phyloP scores from a whole-genome alignment of 2,888 invertebrate genomes.

The Hydrotaea cyrtoneurina region DNA sequence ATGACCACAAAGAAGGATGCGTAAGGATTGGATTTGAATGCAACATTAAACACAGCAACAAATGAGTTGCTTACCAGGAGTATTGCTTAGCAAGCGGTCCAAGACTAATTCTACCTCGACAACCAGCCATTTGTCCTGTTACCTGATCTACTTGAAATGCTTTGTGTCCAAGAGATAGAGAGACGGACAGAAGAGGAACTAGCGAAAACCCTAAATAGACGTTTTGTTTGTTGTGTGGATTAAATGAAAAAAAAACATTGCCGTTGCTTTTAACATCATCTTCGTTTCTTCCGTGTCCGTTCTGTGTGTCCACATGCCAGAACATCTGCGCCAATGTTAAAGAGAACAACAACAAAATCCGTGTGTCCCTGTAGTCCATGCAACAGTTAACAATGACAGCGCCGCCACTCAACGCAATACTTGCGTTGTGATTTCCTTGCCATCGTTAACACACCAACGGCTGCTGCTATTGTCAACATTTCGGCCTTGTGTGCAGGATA shows the following conservation, averaged over 20 bases:
- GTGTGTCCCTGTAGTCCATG: slow-evolving; percentile 12
- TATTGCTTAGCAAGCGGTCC: no score
- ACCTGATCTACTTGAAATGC: neutral
- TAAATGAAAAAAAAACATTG: neutral
- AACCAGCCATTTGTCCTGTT: neutral
- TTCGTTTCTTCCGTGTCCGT: neutral
- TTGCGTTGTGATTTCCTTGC: neutral
- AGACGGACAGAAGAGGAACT: neutral
- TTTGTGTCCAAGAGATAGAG: neutral
- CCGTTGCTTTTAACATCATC: neutral
- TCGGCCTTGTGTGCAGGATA: neutral
- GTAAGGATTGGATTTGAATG: no score
- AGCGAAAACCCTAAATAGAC: neutral
- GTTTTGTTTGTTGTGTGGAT: neutral
- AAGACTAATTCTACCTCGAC: no score
- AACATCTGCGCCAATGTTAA: slow-evolving; percentile 4
- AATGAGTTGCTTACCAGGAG: neutral
- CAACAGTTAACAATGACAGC: slow-evolving; percentile 24
- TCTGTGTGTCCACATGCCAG: neutral
- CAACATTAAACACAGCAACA: neutral
- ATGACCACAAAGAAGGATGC: neutral
- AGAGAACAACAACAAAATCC: neutral
- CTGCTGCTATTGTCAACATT: neutral
- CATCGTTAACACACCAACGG: slow-evolving; percentile 2
- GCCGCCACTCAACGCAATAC: slow-evolving; percentile 1